Percentiles rank a stretch among this genome's conserved stretches.
Evolutionary conservation across 2,113 vertebrate genomes (phyloP).

Genomic region (Campylorhamphus procurvoides): DNA sequence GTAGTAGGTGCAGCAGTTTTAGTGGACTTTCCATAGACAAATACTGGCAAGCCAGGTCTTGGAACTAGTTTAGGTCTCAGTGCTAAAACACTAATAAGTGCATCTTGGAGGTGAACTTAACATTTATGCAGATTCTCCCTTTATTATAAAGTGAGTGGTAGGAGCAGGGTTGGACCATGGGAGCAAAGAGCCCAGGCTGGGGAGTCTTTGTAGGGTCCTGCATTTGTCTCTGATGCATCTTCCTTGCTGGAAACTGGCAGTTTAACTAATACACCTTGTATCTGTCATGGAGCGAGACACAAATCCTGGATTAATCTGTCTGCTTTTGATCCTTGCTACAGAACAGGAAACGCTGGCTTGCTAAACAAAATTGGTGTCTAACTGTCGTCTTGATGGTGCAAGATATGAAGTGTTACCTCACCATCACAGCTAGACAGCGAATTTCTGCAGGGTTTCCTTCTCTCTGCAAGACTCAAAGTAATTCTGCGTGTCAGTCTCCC

Average conservation of each 20-base stretch:
- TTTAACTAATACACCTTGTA: background rate
- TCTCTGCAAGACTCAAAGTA: background rate
- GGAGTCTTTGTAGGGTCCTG: background rate
- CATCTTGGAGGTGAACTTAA: background rate
- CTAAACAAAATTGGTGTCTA: background rate
- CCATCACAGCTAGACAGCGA: background rate
- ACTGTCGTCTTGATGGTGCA: background rate
- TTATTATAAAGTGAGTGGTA: background rate
- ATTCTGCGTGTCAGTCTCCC: background rate
- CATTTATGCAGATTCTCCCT: background rate
- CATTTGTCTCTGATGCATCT: background rate
- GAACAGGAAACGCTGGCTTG: background rate
- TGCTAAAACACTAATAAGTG: background rate
- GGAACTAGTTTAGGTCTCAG: background rate
- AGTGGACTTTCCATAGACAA: background rate
- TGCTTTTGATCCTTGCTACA: background rate
- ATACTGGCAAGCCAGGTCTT: background rate
- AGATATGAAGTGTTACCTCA: background rate
- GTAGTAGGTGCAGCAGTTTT: background rate
- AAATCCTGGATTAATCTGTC: background rate
- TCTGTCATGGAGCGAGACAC: background rate
- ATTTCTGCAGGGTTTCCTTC: background rate
- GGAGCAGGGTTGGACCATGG: background rate
- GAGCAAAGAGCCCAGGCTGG: background rate
- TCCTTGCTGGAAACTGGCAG: background rate